Evolutionary conservation across 2,113 vertebrate genomes (phyloP), one percentile per base, ranked within the genome.

Genomic region (Tachycineta bicolor): DNA sequence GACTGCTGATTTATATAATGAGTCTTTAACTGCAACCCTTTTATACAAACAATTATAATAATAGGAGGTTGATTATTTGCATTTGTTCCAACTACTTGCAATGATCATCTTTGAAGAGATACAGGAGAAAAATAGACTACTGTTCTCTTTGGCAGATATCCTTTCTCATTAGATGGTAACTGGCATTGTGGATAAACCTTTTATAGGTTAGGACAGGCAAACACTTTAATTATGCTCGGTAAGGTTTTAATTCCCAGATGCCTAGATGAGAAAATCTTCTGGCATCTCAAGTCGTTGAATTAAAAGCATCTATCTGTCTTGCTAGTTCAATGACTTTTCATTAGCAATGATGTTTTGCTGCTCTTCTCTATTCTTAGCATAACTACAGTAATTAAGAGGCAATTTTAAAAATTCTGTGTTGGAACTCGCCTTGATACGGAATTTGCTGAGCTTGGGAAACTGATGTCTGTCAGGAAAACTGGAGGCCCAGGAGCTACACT

Each of bases 291-390:
- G 65, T 55, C 29, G 0, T 31, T 96, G 90, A 95, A 92, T 76
- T 95, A 74, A 89, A 91, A 96, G 68, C 79, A 94, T 83, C 70
- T 82, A 47, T 89, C 73, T 94, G 55, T 92, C 81, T 92, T 96
- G 93, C 52, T 56, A 89, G 70, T 79, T 96, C 78, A 79, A 34
- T 91, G 91, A 94, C 44, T 94, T 97, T 96, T 97, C 82, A 96
- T 96, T 98, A 96, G 80, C 73, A 83, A 58, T 58, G 76, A 94
- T 90, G 83, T 71, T 97, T 88, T 91, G 49, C 46, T 11, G 11
- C 83, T 87, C 73, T 85, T 79, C 92, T 82, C 64, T 95, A 83
- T 94, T 96, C 92, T 96, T 91, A 91, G 44, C 18, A 62, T 46
- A 96, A 87, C 96, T 94, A 21, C 47, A 89, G 67, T 96, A 87